Conservation (phyloP, 2,888 invertebrate species). For the Hylaea fasciaria region DNA sequence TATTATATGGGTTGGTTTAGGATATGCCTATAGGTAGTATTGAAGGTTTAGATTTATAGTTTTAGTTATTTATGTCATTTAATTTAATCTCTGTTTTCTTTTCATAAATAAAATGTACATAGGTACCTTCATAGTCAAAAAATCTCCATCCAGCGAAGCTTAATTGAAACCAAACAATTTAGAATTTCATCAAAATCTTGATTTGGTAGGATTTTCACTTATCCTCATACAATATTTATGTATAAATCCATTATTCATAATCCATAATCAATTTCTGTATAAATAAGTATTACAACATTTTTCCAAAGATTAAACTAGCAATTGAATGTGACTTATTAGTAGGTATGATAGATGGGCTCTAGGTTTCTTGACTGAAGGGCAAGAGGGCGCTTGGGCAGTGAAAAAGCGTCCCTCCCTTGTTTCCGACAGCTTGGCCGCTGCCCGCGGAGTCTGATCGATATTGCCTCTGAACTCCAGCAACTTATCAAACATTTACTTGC, state of each 20-base stretch:
- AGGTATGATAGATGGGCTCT: slow-evolving; percentile 18
- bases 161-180: not conserved
- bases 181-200: not conserved
- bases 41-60: no score
- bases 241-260: not conserved
- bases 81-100: no score
- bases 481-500: slow-evolving; percentile 17
- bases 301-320: not conserved
- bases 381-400: slow-evolving; percentile 15
- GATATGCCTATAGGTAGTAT: no score
- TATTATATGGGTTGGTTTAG: no score
- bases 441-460: slow-evolving; percentile 15
- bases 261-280: not conserved
- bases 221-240: not conserved
- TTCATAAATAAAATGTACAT: no score
- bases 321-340: slow-evolving; percentile 5
- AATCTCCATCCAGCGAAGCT: no score
- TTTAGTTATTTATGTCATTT: no score
- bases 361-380: slow-evolving; percentile 13
- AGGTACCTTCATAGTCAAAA: no score
- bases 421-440: slow-evolving; percentile 3
- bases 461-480: slow-evolving; percentile 8
- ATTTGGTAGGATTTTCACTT: no score
- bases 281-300: not conserved
- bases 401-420: slow-evolving; percentile 23